A percentile compares a stretch with the other conserved stretches of the same genome.
These are phyloP conservation scores for Thaleichthys pacificus DNA, from an alignment of 2,797 vertebrate species.

Conservation along the genomic window DNA sequence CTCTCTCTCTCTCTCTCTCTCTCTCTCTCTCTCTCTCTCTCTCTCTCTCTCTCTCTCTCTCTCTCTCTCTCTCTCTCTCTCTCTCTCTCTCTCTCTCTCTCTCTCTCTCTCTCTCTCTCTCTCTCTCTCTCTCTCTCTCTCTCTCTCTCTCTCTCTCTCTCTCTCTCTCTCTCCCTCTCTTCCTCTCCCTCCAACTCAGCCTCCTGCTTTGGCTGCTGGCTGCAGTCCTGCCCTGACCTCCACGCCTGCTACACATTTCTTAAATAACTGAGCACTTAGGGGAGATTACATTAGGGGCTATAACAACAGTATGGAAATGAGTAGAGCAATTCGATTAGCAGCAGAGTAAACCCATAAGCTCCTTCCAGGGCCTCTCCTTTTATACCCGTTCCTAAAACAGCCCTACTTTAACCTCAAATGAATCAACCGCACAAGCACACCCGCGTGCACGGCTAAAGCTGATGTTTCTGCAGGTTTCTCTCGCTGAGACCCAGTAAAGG, in stretches of 20 bases:
- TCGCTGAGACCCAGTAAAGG: conserved; percentile 51
- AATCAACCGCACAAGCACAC: conserved; percentile 67
- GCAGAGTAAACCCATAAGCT: conserved; percentile 73
- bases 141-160: too few relatives aligned
- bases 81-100: conserved; percentile 20
- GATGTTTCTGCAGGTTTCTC: conserved; percentile 63
- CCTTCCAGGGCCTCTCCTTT: conserved; percentile 68
- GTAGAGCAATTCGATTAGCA: conserved; percentile 80
- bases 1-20: too few relatives aligned
- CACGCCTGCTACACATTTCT: conserved; percentile 72
- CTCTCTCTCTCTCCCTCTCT: conserved; percentile 42
- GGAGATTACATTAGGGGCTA: conserved; percentile 79
- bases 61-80: too few relatives aligned
- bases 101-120: not conserved
- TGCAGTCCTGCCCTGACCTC: conserved; percentile 71
- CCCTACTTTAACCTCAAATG: conserved; percentile 73
- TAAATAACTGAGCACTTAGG: conserved; percentile 82
- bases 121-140: too few relatives aligned
- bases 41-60: too few relatives aligned
- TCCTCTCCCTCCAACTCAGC: conserved; percentile 34
- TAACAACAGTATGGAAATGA: conserved; percentile 83
- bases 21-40: too few relatives aligned
- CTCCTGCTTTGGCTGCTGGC: conserved; percentile 47
- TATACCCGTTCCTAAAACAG: conserved; percentile 75
- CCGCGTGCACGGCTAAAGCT: conserved; percentile 56